Conservation (phyloP, 2,797 vertebrate genomes). For the Rhincodon typus region DNA sequence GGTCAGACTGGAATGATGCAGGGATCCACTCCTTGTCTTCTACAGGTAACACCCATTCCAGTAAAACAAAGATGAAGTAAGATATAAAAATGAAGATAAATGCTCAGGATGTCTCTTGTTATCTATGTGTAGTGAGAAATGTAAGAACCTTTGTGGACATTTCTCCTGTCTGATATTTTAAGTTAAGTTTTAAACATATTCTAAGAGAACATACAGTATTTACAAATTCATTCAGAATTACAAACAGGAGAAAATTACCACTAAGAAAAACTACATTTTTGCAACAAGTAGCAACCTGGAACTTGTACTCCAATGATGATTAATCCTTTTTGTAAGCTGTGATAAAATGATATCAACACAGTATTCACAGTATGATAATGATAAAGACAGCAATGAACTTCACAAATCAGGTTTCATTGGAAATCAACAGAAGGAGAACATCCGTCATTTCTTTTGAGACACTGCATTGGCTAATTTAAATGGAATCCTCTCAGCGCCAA, state of each 20-base stretch:
- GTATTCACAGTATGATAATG: background rate
- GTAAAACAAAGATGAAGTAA: background rate
- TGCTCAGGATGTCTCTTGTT: background rate
- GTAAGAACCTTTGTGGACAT: background rate
- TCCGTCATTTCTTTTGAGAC: background rate
- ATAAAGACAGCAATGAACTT: background rate
- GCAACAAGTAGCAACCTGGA: background rate
- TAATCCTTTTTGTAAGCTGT: background rate
- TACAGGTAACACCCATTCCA: too few species aligned
- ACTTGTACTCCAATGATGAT: background rate
- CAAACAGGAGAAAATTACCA: background rate
- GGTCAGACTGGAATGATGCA: background rate
- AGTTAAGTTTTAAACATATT: background rate
- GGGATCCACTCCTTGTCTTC: background rate
- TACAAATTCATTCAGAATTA: background rate
- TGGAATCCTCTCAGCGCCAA: background rate
- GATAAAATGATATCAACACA: background rate
- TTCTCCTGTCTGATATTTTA: background rate
- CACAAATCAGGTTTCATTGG: background rate
- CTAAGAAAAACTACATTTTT: background rate
- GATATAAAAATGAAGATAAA: background rate
- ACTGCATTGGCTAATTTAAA: background rate
- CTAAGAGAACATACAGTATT: too few species aligned
- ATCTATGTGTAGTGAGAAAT: background rate
- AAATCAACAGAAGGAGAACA: background rate